Base-by-base conservation (phyloP, 2,888 invertebrate genomes). In the Heteromyza rotundicornis region DNA sequence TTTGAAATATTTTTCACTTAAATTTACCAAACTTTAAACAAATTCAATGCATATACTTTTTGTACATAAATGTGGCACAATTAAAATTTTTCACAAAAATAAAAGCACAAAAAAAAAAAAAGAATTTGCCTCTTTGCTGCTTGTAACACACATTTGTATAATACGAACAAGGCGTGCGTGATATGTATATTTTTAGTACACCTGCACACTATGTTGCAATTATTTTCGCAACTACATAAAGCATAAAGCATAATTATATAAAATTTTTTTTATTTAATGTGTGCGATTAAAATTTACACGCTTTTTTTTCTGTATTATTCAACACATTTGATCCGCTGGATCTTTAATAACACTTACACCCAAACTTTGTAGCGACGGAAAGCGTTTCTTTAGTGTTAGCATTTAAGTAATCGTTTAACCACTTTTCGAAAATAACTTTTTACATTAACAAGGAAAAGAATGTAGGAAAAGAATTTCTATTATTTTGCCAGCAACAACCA, bases 341-440 rank as follows among this genome's bases (percentile, higher is more conserved):
- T n/a, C n/a, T 27, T 27, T 27, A 27, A 27, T n/a, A n/a, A 32
- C 62, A 83, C 85, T 85, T 81, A 86, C 84, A 75, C 85, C 86
- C 70, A 86, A 83, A 78, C 85, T 86, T 68, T 84, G 84, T 66
- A 86, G 77, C 62, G 86, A 86, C 60, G 86, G 85, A 73, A 86
- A 86, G 68, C 82, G 82, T 75, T 84, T 85, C 72, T 85, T 85
- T 70, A 85, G 79, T 64, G 76, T 80, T 68, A 80, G 67, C 81
- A 81, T 81, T 68, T 36, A 49, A 40, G 16, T 14, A 52, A 53
- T 53, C 19, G 3, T 50, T 2, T 51, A 16, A 23, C 57, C 49
- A 24, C 35, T 53, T 35, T 53, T 53, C 35, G 27, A 51, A 24
- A 51, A n/a, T 24, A 7, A 24, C 22, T 51, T n/a, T 51, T 12